Percentiles rank a stretch among this genome's conserved stretches.
phyloP scores from a whole-genome alignment of 1,140 invertebrate species.

The Augochlora pura region DNA sequence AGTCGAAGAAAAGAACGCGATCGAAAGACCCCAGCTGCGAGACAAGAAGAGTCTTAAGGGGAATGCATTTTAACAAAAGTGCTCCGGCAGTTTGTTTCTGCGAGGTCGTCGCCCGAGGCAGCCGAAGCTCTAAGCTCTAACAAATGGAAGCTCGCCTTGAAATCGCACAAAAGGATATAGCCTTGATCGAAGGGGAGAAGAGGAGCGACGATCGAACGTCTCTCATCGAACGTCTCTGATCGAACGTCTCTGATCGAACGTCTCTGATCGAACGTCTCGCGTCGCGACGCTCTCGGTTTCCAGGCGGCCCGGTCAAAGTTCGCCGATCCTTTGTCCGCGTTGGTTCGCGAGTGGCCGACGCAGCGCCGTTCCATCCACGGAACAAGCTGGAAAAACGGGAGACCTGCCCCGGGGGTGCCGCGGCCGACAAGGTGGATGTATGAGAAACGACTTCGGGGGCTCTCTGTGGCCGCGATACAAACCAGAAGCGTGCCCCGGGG shows the following conservation, averaged over 20 bases:
- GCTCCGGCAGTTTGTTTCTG: too few relatives aligned
- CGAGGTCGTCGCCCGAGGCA: too few relatives aligned
- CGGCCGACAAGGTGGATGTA: slow-evolving; percentile 13
- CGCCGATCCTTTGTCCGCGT: neutral
- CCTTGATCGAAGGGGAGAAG: too few relatives aligned
- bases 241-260: neutral
- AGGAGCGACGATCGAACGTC: neutral
- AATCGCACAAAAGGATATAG: too few relatives aligned
- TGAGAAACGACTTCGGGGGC: slow-evolving; percentile 42
- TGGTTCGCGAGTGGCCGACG: neutral
- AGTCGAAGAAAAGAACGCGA: too few relatives aligned
- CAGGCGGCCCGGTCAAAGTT: slow-evolving; percentile 1
- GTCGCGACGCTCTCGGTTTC: neutral
- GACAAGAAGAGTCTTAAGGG: too few relatives aligned
- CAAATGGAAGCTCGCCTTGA: too few relatives aligned
- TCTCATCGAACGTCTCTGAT: neutral
- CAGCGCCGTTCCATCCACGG: slow-evolving; percentile 31
- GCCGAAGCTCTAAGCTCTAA: too few relatives aligned
- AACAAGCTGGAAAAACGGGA: slow-evolving; percentile 29
- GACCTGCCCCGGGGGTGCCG: slow-evolving; percentile 13
- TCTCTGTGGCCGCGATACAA: slow-evolving; percentile 35
- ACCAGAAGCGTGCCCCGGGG: neutral
- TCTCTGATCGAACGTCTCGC: too few relatives aligned
- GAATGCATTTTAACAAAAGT: too few relatives aligned
- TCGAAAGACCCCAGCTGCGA: too few relatives aligned